These are phyloP conservation scores for Poecile atricapillus DNA, from an alignment of 2,113 vertebrate genomes.

Conservation along the genomic window DNA sequence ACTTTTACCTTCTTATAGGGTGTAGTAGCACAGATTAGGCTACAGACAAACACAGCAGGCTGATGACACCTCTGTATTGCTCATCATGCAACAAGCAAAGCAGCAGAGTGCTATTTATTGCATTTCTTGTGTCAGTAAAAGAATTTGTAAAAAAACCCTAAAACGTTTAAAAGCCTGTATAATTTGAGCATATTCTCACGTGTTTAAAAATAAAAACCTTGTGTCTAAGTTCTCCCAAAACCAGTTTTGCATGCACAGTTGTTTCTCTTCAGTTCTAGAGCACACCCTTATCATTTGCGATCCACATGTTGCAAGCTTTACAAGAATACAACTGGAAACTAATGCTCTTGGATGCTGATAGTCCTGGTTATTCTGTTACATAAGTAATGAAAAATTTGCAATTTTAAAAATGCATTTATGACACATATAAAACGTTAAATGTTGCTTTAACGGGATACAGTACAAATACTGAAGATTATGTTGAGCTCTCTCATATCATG, in stretches of 20 bases:
- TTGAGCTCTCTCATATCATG: not conserved
- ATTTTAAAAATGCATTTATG: not conserved
- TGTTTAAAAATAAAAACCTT: not conserved
- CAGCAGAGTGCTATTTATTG: not conserved
- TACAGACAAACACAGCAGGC: not conserved
- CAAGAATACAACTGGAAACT: not conserved
- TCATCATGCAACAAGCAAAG: not conserved
- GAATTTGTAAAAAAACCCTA: not conserved
- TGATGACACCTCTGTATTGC: not conserved
- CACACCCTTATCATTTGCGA: not conserved
- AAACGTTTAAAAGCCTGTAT: not conserved
- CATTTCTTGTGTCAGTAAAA: not conserved
- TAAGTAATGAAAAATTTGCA: not conserved
- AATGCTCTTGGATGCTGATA: not conserved
- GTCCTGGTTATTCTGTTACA: not conserved
- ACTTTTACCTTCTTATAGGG: not conserved
- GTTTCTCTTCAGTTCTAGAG: not conserved
- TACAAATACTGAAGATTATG: not conserved
- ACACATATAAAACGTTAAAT: not conserved
- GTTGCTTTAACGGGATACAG: not conserved
- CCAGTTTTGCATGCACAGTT: not conserved
- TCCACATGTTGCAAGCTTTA: not conserved
- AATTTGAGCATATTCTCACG: not conserved
- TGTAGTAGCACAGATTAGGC: not conserved
- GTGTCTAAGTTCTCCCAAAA: not conserved